phyloP scores from a whole-genome alignment of 2,113 vertebrate species.

The Platichthys flesus region DNA sequence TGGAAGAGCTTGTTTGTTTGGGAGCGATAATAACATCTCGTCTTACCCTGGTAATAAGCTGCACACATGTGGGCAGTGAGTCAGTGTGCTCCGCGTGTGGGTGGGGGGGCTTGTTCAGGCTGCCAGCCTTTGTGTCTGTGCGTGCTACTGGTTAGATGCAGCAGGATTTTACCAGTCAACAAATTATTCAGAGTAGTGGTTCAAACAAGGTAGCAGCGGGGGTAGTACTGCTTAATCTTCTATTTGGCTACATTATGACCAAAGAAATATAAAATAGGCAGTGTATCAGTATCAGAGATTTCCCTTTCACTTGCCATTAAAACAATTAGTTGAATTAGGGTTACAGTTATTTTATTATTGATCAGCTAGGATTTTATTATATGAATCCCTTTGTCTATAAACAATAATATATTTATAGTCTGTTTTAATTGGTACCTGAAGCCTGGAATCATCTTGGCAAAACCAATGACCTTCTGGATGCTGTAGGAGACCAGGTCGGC shows the following conservation, averaged over 20 bases:
- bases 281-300: background rate
- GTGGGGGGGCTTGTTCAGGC: background rate
- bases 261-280: background rate
- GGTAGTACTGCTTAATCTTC: background rate
- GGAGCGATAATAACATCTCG: conserved; percentile 30
- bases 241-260: background rate
- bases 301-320: background rate
- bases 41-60: conserved; percentile 9
- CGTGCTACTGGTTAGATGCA: conserved; percentile 2
- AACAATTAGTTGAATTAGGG: background rate
- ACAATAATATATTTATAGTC: too few species aligned
- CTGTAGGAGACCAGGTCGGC: conserved; percentile 97
- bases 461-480: conserved; percentile 97
- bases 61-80: conserved; percentile 5
- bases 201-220: background rate
- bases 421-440: conserved; percentile 85
- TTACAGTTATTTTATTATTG: too few species aligned
- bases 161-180: conserved; percentile 8
- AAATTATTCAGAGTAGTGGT: conserved; percentile 1
- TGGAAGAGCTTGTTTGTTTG: conserved; percentile 64
- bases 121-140: conserved; percentile 1
- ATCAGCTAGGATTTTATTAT: too few species aligned
- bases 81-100: background rate
- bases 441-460: conserved; percentile 98
- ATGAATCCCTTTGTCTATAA: too few species aligned